Evolutionary conservation across 2,888 invertebrate genomes (phyloP).

Genomic region (Folsomia candida): DNA sequence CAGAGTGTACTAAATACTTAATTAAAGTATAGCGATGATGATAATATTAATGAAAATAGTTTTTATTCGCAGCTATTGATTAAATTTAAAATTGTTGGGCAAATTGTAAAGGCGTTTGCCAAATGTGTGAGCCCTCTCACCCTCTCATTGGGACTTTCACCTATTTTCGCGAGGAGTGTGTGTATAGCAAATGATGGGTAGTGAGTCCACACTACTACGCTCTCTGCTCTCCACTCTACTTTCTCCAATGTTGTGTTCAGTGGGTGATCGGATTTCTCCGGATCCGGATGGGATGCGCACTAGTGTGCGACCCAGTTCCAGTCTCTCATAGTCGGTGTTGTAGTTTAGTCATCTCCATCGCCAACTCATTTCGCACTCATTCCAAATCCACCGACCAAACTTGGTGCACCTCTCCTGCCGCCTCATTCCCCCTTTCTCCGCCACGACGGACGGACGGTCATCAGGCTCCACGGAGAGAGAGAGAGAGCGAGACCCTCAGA

Average conservation of each 20-base stretch:
- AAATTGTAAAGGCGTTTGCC: too few relatives aligned
- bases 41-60: too few relatives aligned
- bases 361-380: conserved; percentile 25
- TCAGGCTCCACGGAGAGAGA: background rate
- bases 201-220: background rate
- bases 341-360: conserved; percentile 14
- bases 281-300: conserved; percentile 50
- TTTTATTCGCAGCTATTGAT: too few relatives aligned
- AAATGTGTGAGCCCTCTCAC: too few relatives aligned
- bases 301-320: conserved; percentile 43
- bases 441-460: background rate
- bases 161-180: background rate
- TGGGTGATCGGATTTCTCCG: conserved; percentile 45
- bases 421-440: conserved; percentile 14
- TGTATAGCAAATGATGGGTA: background rate
- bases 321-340: conserved; percentile 5
- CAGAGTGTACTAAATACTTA: too few relatives aligned
- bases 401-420: conserved; percentile 7
- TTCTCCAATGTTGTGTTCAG: conserved; percentile 16
- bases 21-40: too few relatives aligned
- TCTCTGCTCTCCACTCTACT: background rate
- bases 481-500: too few relatives aligned
- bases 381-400: conserved; percentile 22
- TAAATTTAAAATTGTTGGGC: too few relatives aligned
- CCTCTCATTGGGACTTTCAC: too few relatives aligned